Conservation (phyloP, 2,888 invertebrate genomes). For the Monopis laevigella region DNA sequence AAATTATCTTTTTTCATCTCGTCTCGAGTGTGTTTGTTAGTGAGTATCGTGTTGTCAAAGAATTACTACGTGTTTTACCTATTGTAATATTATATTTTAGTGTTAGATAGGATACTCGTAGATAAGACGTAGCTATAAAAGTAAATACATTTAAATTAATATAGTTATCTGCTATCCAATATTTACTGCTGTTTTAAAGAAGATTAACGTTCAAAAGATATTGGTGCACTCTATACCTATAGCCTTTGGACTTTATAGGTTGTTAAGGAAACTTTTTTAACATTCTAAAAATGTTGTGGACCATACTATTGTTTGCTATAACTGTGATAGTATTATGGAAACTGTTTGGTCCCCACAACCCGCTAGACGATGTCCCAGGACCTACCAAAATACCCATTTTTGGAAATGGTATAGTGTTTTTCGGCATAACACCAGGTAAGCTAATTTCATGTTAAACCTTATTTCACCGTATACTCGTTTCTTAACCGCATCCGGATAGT, state of each 20-base stretch:
- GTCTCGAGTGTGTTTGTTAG: too few species aligned
- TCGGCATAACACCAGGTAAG: slow-evolving; percentile 24
- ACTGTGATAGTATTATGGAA: slow-evolving; percentile 19
- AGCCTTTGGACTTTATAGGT: slow-evolving; percentile 1
- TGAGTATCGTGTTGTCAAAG: too few species aligned
- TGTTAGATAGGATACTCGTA: too few species aligned
- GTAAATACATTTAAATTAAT: not conserved
- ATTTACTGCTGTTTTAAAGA: not conserved
- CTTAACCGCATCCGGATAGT: too few species aligned
- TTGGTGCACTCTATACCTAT: too few species aligned
- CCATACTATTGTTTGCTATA: slow-evolving; percentile 14
- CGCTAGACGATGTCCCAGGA: slow-evolving; percentile 33
- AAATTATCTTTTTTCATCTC: too few species aligned
- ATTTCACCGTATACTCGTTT: too few species aligned
- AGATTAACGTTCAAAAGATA: too few species aligned
- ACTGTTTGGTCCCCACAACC: slow-evolving; percentile 24
- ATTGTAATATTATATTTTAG: too few species aligned
- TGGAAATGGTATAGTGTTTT: slow-evolving; percentile 27
- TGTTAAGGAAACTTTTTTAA: slow-evolving; percentile 8
- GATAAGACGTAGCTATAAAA: too few species aligned
- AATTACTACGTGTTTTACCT: too few species aligned
- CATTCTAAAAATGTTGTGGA: slow-evolving; percentile 12
- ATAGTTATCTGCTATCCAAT: not conserved
- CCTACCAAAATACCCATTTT: slow-evolving; percentile 31
- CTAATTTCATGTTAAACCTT: not conserved